Evolutionary conservation across 2,888 invertebrate species (phyloP), one percentile per base, ranked within the genome.

Genomic region (Nymphalis polychloros): DNA sequence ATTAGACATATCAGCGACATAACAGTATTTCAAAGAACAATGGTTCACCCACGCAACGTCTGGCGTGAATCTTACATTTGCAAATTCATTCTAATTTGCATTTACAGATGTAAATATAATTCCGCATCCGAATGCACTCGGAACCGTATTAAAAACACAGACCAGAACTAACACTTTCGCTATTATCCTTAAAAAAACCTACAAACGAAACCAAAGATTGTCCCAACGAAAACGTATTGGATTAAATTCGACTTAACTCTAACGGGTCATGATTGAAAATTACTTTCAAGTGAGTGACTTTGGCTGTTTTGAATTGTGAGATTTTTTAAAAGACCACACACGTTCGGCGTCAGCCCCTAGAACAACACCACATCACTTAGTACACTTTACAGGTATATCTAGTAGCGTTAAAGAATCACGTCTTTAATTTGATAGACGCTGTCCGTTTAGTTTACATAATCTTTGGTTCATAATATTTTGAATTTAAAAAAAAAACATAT

Each of bases 291-390:
- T 68, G 70, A 68, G 73, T 78, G 17, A 64, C 50, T 79, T 76
- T 71, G 17, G 76, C 66, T 77, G 73, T 80, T 79, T 76, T 76
- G 71, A 72, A 74, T 49, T 69, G 68, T 73, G 71, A 71, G 66
- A 62, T 71, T 70, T 76, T 75, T 76, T 76, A 80, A 80, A 77
- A 86, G 92, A 92, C 92, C 92, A 92, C 92, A 92, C 92, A 92
- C 92, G 88, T 83, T 80, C 82, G 82, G 81, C 87, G 88, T 89
- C 89, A 89, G 84, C 77, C 87, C 87, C 82, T 88, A 88, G 87
- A 90, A 92, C 88, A 91, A 92, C 91, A 91, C 83, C 84, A 86
- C 85, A 85, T 83, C 90, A 89, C 87, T 91, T 89, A 90, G 88
- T 90, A 87, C 87, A 90, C 84, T 91, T 90, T 83, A 83, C 90